phyloP scores from a whole-genome alignment of 2,113 vertebrate genomes.

The Neolamprologus tretocephalus region DNA sequence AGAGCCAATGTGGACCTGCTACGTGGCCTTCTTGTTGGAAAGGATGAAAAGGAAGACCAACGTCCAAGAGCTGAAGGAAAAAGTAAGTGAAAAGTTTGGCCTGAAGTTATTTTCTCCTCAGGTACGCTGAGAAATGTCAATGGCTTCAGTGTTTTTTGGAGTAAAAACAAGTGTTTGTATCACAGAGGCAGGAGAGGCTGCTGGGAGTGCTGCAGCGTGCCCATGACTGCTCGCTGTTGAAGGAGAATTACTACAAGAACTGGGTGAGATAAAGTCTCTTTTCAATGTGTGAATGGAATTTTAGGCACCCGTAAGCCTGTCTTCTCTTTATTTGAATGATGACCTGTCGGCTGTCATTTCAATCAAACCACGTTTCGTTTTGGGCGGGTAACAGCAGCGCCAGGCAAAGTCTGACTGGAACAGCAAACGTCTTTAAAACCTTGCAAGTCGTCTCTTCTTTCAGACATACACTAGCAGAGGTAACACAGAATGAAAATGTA shows the following conservation, averaged over 20 bases:
- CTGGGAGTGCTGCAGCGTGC: conserved; percentile 74
- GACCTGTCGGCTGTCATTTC: neutral
- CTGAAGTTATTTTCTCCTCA: neutral
- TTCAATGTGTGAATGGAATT: neutral
- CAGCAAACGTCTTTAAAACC: neutral
- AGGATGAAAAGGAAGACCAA: conserved; percentile 87
- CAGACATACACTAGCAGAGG: neutral
- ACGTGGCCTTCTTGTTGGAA: conserved; percentile 82
- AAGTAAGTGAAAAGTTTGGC: conserved; percentile 60
- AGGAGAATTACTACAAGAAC: conserved; percentile 79
- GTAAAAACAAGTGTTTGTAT: neutral
- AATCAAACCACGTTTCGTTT: neutral
- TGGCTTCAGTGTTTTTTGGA: neutral
- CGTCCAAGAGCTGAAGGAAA: conserved; percentile 76
- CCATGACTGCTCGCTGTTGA: conserved; percentile 73
- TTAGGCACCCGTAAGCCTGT: neutral
- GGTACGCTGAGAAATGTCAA: neutral
- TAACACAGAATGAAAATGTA: neutral
- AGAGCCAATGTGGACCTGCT: conserved; percentile 92
- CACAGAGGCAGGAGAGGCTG: conserved; percentile 80
- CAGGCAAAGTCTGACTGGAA: neutral
- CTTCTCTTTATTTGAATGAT: neutral
- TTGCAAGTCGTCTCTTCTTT: neutral
- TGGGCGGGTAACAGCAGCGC: neutral
- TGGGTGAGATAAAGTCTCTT: conserved; percentile 77